Evolutionary conservation across 2,113 vertebrate genomes (phyloP).

Genomic region (Hystrix brachyura): DNA sequence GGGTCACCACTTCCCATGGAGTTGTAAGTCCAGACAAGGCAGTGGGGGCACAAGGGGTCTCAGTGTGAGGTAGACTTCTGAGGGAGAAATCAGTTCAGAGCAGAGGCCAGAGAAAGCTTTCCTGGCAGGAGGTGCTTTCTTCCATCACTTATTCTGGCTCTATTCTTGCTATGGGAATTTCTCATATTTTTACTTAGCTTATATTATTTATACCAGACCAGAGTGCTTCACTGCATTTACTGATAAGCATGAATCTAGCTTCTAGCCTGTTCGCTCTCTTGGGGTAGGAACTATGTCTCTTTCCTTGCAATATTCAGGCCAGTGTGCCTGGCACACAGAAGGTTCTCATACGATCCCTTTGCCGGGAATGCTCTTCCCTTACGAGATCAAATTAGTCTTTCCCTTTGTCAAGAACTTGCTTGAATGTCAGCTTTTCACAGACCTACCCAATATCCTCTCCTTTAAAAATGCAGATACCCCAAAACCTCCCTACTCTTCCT

Average conservation of each 20-base stretch:
- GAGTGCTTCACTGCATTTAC: background rate
- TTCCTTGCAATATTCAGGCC: background rate
- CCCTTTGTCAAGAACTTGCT: background rate
- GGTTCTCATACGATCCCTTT: background rate
- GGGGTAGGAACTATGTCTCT: background rate
- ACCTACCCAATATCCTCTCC: background rate
- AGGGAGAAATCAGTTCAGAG: background rate
- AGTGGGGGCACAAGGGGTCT: background rate
- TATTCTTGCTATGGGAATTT: background rate
- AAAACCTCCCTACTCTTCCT: background rate
- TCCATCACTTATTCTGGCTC: background rate
- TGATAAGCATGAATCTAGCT: background rate
- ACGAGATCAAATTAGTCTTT: background rate
- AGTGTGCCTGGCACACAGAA: background rate
- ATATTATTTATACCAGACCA: background rate
- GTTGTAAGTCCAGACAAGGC: background rate
- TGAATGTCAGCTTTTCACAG: background rate
- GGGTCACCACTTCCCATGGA: background rate
- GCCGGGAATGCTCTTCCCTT: background rate
- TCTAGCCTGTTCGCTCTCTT: background rate
- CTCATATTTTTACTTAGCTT: background rate
- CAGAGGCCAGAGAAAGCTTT: background rate
- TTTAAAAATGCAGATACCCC: background rate
- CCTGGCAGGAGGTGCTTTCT: background rate
- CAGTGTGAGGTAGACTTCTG: background rate